These are phyloP conservation scores for Lochmaea capreae DNA, from an alignment of 2,888 invertebrate species.

Conservation along the genomic window DNA sequence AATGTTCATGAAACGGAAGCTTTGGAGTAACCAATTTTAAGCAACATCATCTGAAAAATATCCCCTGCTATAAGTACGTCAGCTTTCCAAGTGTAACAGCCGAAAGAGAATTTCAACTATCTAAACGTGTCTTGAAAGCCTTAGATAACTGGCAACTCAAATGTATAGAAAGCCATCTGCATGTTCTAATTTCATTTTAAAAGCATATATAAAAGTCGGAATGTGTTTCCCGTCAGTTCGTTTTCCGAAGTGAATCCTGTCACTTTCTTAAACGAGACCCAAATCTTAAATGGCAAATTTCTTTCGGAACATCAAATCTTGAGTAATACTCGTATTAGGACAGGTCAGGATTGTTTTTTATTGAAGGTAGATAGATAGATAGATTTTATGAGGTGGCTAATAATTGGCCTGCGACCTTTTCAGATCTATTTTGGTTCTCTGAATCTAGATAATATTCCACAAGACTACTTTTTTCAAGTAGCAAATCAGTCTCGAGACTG, in stretches of 20 bases:
- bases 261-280: neutral
- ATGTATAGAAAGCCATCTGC: constrained; percentile 19
- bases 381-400: too few species aligned
- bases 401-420: too few species aligned
- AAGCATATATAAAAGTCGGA: constrained; percentile 21
- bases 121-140: neutral
- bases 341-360: neutral
- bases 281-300: neutral
- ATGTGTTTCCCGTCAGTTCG: constrained; percentile 15
- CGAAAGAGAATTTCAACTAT: neutral
- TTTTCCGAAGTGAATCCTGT: constrained; percentile 14
- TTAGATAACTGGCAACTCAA: constrained; percentile 17
- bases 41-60: too few species aligned
- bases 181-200: constrained; percentile 28
- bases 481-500: too few species aligned
- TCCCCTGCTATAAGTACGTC: too few species aligned
- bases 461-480: too few species aligned
- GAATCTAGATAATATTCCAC: too few species aligned
- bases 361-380: too few species aligned
- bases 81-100: too few species aligned
- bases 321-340: neutral
- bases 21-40: too few species aligned
- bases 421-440: too few species aligned
- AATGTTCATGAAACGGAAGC: too few species aligned
- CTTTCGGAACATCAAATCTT: neutral